Evolutionary conservation across 2,797 vertebrate genomes (phyloP).

Genomic region (Pantherophis vulpinus): DNA sequence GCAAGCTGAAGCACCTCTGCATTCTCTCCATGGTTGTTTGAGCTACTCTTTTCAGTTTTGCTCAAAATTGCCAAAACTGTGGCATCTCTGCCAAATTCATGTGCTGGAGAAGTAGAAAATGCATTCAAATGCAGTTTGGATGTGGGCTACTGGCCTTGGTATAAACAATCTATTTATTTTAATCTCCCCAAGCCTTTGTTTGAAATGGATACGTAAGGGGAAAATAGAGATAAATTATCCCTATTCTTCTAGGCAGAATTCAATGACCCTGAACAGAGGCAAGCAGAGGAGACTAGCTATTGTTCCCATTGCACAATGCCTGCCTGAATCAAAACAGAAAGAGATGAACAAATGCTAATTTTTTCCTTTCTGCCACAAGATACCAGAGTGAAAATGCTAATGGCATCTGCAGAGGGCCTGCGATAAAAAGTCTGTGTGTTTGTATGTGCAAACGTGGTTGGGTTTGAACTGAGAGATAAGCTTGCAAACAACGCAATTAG

Average conservation of each 20-base stretch:
- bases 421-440: conserved; percentile 63
- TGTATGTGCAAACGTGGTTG: conserved; percentile 58
- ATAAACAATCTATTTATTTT: conserved; percentile 30
- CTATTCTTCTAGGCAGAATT: conserved; percentile 65
- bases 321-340: conserved; percentile 47
- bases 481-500: conserved; percentile 73
- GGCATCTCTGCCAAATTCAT: conserved; percentile 1
- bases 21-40: neutral
- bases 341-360: conserved; percentile 64
- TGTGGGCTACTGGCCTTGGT: neutral
- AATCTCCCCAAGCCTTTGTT: conserved; percentile 49
- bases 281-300: conserved; percentile 39
- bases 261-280: conserved; percentile 52
- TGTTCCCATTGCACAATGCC: conserved; percentile 29
- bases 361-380: conserved; percentile 53
- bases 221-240: conserved; percentile 61
- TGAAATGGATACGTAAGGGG: conserved; percentile 51
- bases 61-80: neutral
- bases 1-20: neutral
- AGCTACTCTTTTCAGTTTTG: neutral
- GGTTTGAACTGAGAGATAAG: conserved; percentile 68
- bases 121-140: conserved; percentile 1
- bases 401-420: conserved; percentile 53
- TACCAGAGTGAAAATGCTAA: conserved; percentile 63
- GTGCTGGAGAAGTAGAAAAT: neutral